Evolutionary conservation across 2,888 invertebrate species (phyloP), one percentile per base, ranked within the genome.

Genomic region (Serripes groenlandicus): DNA sequence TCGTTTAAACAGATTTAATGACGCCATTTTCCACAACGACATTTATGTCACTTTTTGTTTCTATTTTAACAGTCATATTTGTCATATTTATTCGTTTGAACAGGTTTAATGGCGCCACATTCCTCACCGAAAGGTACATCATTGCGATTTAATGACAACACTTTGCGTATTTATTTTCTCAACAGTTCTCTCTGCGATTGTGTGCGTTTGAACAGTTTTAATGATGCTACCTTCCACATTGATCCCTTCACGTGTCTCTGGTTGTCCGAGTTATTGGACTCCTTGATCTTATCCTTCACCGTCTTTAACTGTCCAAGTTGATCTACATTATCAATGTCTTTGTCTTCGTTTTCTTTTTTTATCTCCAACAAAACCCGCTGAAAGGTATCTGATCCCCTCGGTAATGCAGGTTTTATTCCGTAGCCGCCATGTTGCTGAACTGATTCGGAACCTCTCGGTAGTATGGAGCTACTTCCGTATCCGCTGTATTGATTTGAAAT

Each of bases 361-460:
- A 66, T 66, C 66, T 66, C 66, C 5, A 23, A 15, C 18, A 66
- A 34, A 7, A 66, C 66, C 42, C 42, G 66, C 21, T 66, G 66
- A 42, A 66, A 66, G 66, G 66, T 66, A 42, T 66, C 66, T 37
- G 66, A 66, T 9, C 66, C 66, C 21, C 42, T 37, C 42, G 66
- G 66, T 28, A 66, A 18, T 66, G 42, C 28, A 11, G 26, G 3
- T 21, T 66, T 66, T 23, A 26, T 37, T 9, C 66, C 66, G 21
- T 66, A 42, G 23, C 64, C 60, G 3, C 62, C 62, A 34, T n/a
- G 11, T 34, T 62, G 62, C 18, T 62, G 34, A 42, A 66, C 37
- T 37, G 66, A 42, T 66, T 66, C 66, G 66, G 66, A 66, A 26
- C 66, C 66, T 28, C 42, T 37, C 42, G 66, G 66, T 28, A 66